Evolutionary conservation across 2,888 invertebrate species (phyloP).

Genomic region (Hoplodrina ambigua): DNA sequence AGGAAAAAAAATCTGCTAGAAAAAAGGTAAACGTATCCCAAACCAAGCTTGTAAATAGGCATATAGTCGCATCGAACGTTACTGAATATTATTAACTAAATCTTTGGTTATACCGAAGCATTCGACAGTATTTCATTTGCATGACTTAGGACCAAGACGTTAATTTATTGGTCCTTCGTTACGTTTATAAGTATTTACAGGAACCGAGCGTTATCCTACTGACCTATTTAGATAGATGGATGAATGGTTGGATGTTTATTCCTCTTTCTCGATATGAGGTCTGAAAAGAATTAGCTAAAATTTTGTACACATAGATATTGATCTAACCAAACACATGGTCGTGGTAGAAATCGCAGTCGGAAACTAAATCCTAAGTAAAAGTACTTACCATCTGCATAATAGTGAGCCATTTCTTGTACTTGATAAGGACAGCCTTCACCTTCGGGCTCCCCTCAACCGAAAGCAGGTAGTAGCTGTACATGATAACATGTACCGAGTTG

Average conservation of each 20-base stretch:
- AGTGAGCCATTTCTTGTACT: conserved; percentile 92
- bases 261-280: no score
- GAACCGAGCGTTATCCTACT: not conserved
- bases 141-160: not conserved
- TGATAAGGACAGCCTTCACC: conserved; percentile 88
- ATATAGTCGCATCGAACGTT: not conserved
- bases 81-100: not conserved
- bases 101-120: no score
- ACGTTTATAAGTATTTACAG: not conserved
- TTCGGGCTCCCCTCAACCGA: conserved; percentile 91
- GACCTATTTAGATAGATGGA: no score
- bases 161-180: not conserved
- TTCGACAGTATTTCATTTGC: not conserved
- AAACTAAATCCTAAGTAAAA: not conserved
- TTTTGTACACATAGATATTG: no score
- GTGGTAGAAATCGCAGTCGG: no score
- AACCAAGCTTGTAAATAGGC: not conserved
- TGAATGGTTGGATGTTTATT: no score
- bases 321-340: no score
- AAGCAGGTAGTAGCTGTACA: conserved; percentile 94
- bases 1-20: conserved; percentile 14
- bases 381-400: conserved; percentile 92
- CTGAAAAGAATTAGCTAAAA: no score
- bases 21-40: not conserved
- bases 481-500: conserved; percentile 93